phyloP scores from a whole-genome alignment of 2,113 vertebrate genomes.

The Pyxicephalus adspersus region DNA sequence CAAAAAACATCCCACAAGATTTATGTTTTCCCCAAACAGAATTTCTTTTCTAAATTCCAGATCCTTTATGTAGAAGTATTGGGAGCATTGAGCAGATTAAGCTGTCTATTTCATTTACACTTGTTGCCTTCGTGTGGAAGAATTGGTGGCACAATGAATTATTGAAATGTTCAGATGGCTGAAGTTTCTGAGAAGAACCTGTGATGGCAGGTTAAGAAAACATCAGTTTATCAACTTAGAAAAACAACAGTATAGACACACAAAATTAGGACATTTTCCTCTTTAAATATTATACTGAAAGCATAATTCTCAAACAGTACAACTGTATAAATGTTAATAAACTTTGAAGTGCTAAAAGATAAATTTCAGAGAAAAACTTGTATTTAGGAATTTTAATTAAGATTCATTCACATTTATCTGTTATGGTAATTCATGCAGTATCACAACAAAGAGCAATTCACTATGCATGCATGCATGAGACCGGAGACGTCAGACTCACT shows the following conservation, averaged over 20 bases:
- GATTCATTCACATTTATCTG: too few species aligned
- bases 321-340: too few species aligned
- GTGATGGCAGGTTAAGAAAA: constrained; percentile 21
- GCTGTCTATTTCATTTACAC: background rate
- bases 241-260: too few species aligned
- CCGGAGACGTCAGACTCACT: too few species aligned
- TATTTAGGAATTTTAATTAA: too few species aligned
- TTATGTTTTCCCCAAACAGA: background rate
- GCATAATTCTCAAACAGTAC: too few species aligned
- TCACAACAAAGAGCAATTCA: too few species aligned
- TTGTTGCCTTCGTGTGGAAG: background rate
- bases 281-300: background rate
- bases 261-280: background rate
- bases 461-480: too few species aligned
- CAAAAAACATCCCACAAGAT: constrained; percentile 37
- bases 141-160: background rate
- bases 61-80: background rate
- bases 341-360: too few species aligned
- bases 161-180: background rate
- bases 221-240: background rate
- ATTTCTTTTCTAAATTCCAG: background rate
- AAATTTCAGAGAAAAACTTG: too few species aligned
- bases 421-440: too few species aligned
- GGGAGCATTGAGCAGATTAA: background rate
- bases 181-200: constrained; percentile 7